phyloP scores from a whole-genome alignment of 2,113 vertebrate genomes.

The Archocentrus centrarchus region DNA sequence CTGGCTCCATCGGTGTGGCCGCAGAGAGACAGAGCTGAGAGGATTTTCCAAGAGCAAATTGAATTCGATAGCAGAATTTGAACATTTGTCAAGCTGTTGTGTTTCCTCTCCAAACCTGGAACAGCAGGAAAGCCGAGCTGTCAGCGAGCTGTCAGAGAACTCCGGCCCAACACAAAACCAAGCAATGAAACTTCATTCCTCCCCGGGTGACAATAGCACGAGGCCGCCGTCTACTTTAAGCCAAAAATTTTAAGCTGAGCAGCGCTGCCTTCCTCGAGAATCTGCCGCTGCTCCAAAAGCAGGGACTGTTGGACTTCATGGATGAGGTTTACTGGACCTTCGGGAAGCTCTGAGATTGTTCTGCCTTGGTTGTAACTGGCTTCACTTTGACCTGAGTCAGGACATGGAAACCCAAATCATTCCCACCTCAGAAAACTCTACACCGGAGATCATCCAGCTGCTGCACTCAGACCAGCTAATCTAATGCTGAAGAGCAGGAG shows the following conservation, averaged over 20 bases:
- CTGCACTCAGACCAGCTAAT: neutral
- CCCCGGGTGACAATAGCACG: neutral
- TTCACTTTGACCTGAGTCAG: neutral
- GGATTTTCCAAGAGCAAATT: neutral
- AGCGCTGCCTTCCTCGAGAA: no score
- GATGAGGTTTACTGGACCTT: neutral
- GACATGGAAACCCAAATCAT: neutral
- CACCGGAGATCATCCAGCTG: neutral
- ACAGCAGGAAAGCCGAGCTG: neutral
- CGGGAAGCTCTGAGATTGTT: neutral
- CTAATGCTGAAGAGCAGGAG: no score
- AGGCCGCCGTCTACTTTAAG: neutral
- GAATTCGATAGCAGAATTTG: neutral
- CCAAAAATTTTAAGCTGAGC: neutral
- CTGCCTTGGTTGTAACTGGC: neutral
- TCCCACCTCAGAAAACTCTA: no score
- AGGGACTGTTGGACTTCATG: neutral
- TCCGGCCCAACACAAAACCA: neutral
- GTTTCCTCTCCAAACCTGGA: neutral
- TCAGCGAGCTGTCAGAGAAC: neutral
- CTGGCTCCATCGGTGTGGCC: neutral
- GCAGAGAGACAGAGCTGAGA: neutral
- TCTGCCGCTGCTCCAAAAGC: neutral
- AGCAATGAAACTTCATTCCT: neutral
- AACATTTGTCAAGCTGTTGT: neutral